These are phyloP conservation scores for Manis javanica DNA, from an alignment of 2,797 vertebrate species.

Conservation along the genomic window DNA sequence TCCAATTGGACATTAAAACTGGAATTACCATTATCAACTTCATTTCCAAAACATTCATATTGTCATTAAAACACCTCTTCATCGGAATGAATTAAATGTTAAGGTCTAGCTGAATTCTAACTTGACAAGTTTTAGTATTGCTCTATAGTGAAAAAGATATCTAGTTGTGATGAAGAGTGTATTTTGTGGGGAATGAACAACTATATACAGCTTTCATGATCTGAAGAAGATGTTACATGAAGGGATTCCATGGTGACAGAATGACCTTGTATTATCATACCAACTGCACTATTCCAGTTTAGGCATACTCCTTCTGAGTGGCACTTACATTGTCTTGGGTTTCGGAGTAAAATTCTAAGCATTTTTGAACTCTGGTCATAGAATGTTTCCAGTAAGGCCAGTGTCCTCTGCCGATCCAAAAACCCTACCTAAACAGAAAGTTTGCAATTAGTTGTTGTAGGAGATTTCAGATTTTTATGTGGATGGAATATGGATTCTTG, in stretches of 20 bases:
- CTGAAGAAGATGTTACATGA: not conserved
- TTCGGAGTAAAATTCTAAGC: constrained; percentile 72
- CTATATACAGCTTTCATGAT: not conserved
- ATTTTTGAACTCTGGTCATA: constrained; percentile 73
- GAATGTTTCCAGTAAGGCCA: constrained; percentile 84
- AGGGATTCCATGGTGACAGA: not conserved
- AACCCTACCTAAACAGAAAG: constrained; percentile 83
- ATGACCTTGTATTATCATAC: not conserved
- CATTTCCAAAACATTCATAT: constrained; percentile 48
- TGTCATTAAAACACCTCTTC: not conserved
- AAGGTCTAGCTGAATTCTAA: constrained; percentile 30
- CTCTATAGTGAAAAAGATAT: constrained; percentile 3
- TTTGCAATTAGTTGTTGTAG: constrained; percentile 8
- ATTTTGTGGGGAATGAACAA: constrained; percentile 51
- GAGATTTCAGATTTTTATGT: constrained; percentile 51
- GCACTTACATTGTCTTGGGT: constrained; percentile 88
- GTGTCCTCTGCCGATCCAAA: constrained; percentile 84
- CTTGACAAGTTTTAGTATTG: not conserved
- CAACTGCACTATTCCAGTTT: not conserved
- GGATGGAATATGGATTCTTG: not conserved
- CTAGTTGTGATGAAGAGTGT: not conserved
- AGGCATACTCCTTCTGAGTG: not conserved
- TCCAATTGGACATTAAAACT: constrained; percentile 37
- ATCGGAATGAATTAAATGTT: constrained; percentile 54
- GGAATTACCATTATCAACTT: constrained; percentile 26